Conservation (phyloP, 2,797 vertebrate species). For the Chaunax sp. region DNA sequence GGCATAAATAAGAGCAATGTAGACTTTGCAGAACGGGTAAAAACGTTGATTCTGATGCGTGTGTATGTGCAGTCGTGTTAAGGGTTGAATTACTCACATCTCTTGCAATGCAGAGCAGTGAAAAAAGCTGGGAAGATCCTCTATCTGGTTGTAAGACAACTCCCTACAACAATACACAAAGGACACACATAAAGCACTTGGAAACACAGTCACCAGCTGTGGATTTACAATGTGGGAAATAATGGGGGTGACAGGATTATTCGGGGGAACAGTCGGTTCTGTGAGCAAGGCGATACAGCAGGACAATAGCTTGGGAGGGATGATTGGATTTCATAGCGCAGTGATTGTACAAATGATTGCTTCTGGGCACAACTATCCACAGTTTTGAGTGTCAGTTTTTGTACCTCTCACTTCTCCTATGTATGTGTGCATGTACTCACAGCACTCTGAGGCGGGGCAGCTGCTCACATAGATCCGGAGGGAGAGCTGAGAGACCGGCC, state of each 20-base stretch:
- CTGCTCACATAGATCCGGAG: conserved; percentile 91
- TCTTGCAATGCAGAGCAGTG: conserved; percentile 91
- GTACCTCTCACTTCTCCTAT: conserved; percentile 27
- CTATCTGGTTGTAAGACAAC: conserved; percentile 92
- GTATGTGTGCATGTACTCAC: conserved; percentile 83
- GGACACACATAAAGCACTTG: conserved; percentile 41
- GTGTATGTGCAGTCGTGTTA: not conserved
- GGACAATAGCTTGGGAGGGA: conserved; percentile 32
- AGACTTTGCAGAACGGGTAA: not conserved
- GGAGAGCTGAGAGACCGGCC: conserved; percentile 90
- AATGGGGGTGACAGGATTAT: conserved; percentile 54
- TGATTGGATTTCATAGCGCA: conserved; percentile 64
- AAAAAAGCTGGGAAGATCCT: conserved; percentile 92
- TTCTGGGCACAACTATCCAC: conserved; percentile 38
- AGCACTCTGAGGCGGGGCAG: conserved; percentile 91
- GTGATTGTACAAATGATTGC: conserved; percentile 51
- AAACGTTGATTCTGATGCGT: not conserved
- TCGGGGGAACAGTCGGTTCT: conserved; percentile 43
- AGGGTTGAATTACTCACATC: conserved; percentile 86
- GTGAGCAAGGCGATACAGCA: conserved; percentile 44
- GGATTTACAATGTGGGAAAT: conserved; percentile 71
- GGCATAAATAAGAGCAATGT: not conserved
- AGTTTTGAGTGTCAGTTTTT: conserved; percentile 60
- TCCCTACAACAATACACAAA: conserved; percentile 84
- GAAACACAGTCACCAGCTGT: conserved; percentile 69